Percentiles rank a stretch among this genome's conserved stretches.
Conservation (phyloP, 2,797 vertebrate genomes). For the Pseudochirops corinnae region DNA sequence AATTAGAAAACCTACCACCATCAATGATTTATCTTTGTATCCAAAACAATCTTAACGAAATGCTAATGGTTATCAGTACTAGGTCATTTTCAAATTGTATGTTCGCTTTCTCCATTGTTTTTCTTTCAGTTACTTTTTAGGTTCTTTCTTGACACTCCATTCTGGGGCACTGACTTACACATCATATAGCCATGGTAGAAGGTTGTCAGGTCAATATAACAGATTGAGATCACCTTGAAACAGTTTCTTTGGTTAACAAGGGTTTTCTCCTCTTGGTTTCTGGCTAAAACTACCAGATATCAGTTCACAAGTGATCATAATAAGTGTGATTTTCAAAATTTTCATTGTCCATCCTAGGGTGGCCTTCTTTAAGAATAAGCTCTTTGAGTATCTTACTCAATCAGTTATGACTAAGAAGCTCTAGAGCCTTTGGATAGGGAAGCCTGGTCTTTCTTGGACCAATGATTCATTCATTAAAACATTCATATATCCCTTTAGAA, state of each 20-base stretch:
- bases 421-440: not conserved
- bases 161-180: not conserved
- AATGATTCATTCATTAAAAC: conserved; percentile 37
- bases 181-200: not conserved
- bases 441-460: not conserved
- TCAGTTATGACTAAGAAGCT: not conserved
- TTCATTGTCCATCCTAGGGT: conserved; percentile 6
- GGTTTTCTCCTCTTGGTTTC: conserved; percentile 14
- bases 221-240: conserved; percentile 11
- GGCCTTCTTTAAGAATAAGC: conserved; percentile 20
- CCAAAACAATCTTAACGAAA: not conserved
- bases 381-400: not conserved
- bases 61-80: not conserved
- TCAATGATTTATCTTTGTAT: not conserved
- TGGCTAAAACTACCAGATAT: not conserved
- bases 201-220: not conserved
- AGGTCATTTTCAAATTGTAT: not conserved
- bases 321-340: conserved; percentile 2
- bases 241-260: not conserved
- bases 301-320: not conserved
- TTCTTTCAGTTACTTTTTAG: not conserved
- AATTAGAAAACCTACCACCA: not conserved
- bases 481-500: not conserved
- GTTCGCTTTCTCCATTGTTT: not conserved
- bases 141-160: not conserved